Conservation (phyloP, 1,140 invertebrate genomes). For the Pseudobourletiella spinata region DNA sequence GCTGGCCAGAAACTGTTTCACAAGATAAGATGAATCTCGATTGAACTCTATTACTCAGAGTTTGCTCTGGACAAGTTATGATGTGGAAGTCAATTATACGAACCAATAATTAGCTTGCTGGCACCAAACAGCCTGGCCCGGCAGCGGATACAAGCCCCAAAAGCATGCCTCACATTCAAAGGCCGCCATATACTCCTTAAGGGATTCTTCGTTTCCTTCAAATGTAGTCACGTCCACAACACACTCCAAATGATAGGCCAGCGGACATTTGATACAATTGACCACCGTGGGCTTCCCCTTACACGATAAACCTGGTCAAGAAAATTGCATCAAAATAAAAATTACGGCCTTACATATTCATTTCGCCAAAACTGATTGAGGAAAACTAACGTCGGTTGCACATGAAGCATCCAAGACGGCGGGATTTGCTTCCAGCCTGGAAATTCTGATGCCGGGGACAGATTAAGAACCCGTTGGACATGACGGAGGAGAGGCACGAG, state of each 20-base stretch:
- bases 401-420: slow-evolving; percentile 21
- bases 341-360: too few species aligned
- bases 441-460: slow-evolving; percentile 22
- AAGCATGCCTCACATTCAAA: slow-evolving; percentile 23
- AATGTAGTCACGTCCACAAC: not conserved
- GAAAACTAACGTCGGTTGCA: slow-evolving; percentile 24
- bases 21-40: too few species aligned
- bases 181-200: slow-evolving; percentile 2
- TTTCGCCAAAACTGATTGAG: too few species aligned
- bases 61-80: too few species aligned
- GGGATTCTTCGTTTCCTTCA: not conserved
- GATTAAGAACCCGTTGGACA: slow-evolving; percentile 11
- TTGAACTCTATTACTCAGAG: too few species aligned
- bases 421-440: not conserved
- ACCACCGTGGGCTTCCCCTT: slow-evolving; percentile 7
- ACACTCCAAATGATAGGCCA: slow-evolving; percentile 23
- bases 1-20: slow-evolving; percentile 27
- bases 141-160: slow-evolving; percentile 28
- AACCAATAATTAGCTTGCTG: slow-evolving; percentile 21
- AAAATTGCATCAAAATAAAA: too few species aligned
- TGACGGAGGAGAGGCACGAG: slow-evolving; percentile 7
- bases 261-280: slow-evolving; percentile 13
- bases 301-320: not conserved
- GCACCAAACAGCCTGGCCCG: slow-evolving; percentile 29
- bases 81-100: too few species aligned